Evolutionary conservation across 1,140 invertebrate genomes (phyloP).

Genomic region (Popillia japonica): DNA sequence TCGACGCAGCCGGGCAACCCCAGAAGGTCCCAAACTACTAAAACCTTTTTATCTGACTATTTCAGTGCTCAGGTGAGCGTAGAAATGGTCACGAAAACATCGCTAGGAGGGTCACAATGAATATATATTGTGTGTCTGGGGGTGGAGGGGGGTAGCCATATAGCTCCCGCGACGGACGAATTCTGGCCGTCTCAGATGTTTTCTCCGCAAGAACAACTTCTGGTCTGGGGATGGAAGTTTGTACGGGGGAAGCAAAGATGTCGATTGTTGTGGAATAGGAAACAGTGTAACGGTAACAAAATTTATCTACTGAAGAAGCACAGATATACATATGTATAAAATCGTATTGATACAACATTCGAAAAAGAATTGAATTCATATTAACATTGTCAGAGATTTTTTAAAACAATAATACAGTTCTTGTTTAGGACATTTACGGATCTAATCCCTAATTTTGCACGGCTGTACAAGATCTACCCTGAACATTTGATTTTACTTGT

Average conservation of each 20-base stretch:
- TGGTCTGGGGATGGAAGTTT: neutral
- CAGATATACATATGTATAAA: neutral
- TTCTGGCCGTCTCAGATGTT: slow-evolving; percentile 37
- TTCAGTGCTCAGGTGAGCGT: slow-evolving; percentile 52
- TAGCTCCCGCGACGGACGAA: slow-evolving; percentile 15
- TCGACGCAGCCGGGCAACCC: slow-evolving; percentile 47
- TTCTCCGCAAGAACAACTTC: slow-evolving; percentile 40
- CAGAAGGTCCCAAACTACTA: slow-evolving; percentile 49
- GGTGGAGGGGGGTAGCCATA: slow-evolving; percentile 10
- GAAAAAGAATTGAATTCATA: neutral
- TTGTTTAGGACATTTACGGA: neutral
- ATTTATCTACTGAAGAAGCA: neutral
- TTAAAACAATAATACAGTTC: neutral
- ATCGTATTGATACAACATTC: neutral
- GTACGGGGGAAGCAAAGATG: neutral
- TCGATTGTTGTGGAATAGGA: neutral
- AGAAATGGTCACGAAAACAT: slow-evolving; percentile 51
- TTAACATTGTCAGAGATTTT: neutral
- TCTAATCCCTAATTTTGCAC: no score
- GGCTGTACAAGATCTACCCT: no score
- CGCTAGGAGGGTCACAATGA: slow-evolving; percentile 51
- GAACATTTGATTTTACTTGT: no score
- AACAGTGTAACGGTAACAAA: slow-evolving; percentile 9
- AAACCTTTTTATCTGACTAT: slow-evolving; percentile 53
- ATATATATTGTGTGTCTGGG: slow-evolving; percentile 49